phyloP scores from a whole-genome alignment of 2,113 vertebrate species.

The Corydoras maculifer region DNA sequence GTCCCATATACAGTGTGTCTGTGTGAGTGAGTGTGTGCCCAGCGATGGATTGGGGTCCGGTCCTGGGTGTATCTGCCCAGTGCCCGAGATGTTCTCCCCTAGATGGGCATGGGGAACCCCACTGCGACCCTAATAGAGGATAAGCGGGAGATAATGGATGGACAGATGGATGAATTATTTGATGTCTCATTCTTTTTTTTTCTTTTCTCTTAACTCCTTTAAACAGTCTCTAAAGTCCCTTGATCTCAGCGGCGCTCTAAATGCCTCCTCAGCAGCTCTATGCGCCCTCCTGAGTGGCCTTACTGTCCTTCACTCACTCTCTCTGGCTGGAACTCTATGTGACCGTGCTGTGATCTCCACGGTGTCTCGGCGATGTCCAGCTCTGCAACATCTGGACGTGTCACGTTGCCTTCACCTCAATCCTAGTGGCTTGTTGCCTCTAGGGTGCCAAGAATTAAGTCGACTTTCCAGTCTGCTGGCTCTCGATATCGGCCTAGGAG shows the following conservation, averaged over 20 bases:
- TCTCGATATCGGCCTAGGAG: slow-evolving; percentile 59
- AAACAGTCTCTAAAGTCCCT: slow-evolving; percentile 55
- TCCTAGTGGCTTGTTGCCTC: slow-evolving; percentile 52
- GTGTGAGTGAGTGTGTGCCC: too few relatives aligned
- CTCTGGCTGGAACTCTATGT: slow-evolving; percentile 53
- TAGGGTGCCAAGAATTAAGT: slow-evolving; percentile 18
- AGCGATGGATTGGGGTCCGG: too few relatives aligned
- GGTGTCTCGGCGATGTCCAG: slow-evolving; percentile 40
- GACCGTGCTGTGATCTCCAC: slow-evolving; percentile 50
- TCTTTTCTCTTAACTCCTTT: too few relatives aligned
- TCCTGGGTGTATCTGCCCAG: too few relatives aligned
- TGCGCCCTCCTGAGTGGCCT: slow-evolving; percentile 53
- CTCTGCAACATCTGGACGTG: slow-evolving; percentile 59
- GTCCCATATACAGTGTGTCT: too few relatives aligned
- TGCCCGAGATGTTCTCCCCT: too few relatives aligned
- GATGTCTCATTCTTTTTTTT: too few relatives aligned
- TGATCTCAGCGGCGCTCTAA: slow-evolving; percentile 57
- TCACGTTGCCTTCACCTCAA: slow-evolving; percentile 56
- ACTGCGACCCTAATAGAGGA: too few relatives aligned
- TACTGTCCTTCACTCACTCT: slow-evolving; percentile 53
- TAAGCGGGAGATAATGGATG: too few relatives aligned
- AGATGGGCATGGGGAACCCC: too few relatives aligned
- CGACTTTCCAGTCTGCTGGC: slow-evolving; percentile 57
- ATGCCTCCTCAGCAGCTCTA: slow-evolving; percentile 52
- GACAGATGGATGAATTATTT: too few relatives aligned